Base-by-base conservation (phyloP, 1,140 invertebrate species). In the Hyphantria cunea region DNA sequence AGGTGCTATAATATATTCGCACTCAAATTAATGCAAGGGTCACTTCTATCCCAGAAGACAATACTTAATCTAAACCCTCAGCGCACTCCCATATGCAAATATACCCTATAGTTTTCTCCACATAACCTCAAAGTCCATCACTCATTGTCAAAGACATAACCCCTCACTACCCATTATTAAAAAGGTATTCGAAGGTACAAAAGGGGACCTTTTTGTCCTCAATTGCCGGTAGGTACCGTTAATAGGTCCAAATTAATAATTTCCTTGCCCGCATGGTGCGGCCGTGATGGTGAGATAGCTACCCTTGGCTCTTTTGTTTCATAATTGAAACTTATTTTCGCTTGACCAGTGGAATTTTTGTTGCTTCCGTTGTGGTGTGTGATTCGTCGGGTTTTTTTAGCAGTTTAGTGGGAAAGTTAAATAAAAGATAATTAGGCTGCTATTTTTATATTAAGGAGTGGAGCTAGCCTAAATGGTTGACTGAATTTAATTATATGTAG, bases 191-290 rank as follows among this genome's bases (percentile, higher is more conserved):
- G 10, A 32, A 60, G 56, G 56, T 60, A 51, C 15, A 32, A 13
- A 58, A 53, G 56, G 56, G 56, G 56, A 50, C 56, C 56, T 51
- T 60, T 60, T 51, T 51, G 56, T 60, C 48, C 47, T 51, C 56
- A 60, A 60, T 60, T 51, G 56, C 47, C 48, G 14, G 56, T 60
- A 60, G 56, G 56, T 60, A 60, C 39, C 15, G 56, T 68, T 68
- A 72, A 72, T 72, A 52, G 65, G 50, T 45, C 45, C 64, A 70
- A 72, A 72, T 72, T 68, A 72, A 72, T 72, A 72, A 68, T 72
- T 68, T 68, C 70, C 66, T 61, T 59, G 50, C 69, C 68, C 68
- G 59, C 64, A 64, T 67, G 61, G 31, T 25, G n/a, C 17, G 58
- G 45, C 31, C 41, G 11, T 45, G 14, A 53, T 25, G 42, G 8